Conservation (phyloP, 2,797 vertebrate species). For the Melanotaenia pygmaea region DNA sequence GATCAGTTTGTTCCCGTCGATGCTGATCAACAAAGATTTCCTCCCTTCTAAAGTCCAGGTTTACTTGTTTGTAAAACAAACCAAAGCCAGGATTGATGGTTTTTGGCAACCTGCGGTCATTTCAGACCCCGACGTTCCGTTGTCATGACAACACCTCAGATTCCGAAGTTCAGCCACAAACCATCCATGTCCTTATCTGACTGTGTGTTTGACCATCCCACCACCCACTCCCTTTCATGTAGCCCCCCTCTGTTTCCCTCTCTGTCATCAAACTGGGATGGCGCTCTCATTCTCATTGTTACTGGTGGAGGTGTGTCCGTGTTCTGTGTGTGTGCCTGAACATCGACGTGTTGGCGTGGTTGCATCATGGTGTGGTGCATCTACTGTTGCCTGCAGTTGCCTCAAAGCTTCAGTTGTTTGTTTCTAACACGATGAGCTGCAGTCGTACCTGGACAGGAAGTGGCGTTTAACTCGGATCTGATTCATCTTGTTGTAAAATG, state of each 20-base stretch:
- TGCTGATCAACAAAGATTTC: too few relatives aligned
- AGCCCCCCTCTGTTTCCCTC: conserved; percentile 17
- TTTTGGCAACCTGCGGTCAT: conserved; percentile 1
- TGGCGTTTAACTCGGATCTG: background rate
- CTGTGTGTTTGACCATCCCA: conserved; percentile 8
- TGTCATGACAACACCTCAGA: background rate
- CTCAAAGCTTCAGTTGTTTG: conserved; percentile 53
- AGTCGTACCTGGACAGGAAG: too few relatives aligned
- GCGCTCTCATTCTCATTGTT: conserved; percentile 67
- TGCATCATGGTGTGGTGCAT: conserved; percentile 70
- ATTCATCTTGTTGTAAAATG: background rate
- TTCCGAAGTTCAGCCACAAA: conserved; percentile 21
- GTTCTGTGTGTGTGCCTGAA: conserved; percentile 28
- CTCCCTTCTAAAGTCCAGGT: too few relatives aligned
- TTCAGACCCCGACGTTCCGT: background rate
- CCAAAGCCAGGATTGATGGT: background rate
- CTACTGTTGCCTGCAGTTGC: conserved; percentile 62
- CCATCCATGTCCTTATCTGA: conserved; percentile 36
- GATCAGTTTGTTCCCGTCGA: too few relatives aligned
- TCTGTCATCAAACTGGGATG: conserved; percentile 45
- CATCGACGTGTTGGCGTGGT: conserved; percentile 46
- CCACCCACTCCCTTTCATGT: conserved; percentile 39
- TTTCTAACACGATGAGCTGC: conserved; percentile 52
- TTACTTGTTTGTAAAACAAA: background rate
- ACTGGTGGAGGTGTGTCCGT: conserved; percentile 54